These are phyloP conservation scores for Procapra przewalskii DNA, from an alignment of 2,113 vertebrate genomes.

Conservation along the genomic window DNA sequence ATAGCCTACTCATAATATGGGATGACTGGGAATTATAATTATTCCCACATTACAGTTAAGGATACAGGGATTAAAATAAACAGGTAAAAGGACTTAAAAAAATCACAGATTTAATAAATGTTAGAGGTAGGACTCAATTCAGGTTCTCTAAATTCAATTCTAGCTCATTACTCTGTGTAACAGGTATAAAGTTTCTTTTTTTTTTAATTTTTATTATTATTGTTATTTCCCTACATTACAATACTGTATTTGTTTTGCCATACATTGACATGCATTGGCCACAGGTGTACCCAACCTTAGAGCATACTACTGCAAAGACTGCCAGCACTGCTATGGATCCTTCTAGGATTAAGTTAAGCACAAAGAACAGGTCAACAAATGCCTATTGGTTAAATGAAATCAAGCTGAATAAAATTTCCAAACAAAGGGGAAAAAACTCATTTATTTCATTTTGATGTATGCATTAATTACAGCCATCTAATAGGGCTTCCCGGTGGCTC, in stretches of 20 bases:
- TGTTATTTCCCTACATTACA: too few species aligned
- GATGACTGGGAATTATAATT: neutral
- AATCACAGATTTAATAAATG: neutral
- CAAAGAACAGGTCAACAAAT: neutral
- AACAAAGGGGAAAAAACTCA: neutral
- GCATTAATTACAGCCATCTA: slow-evolving; percentile 10
- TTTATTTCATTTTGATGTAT: slow-evolving; percentile 6
- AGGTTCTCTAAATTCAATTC: neutral
- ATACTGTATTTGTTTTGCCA: too few species aligned
- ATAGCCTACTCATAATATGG: neutral
- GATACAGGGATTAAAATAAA: neutral
- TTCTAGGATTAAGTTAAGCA: neutral
- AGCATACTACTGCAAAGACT: neutral
- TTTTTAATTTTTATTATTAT: too few species aligned
- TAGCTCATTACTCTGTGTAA: neutral
- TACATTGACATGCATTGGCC: too few species aligned
- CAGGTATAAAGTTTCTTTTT: neutral
- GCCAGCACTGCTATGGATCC: neutral
- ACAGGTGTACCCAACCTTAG: too few species aligned
- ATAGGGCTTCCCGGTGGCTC: neutral
- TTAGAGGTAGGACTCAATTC: neutral
- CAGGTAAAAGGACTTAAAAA: neutral
- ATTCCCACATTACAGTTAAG: neutral
- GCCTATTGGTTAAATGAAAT: neutral
- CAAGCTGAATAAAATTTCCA: neutral